Evolutionary conservation across 2,888 invertebrate species (phyloP).

Genomic region (Himalopsyche japonica): DNA sequence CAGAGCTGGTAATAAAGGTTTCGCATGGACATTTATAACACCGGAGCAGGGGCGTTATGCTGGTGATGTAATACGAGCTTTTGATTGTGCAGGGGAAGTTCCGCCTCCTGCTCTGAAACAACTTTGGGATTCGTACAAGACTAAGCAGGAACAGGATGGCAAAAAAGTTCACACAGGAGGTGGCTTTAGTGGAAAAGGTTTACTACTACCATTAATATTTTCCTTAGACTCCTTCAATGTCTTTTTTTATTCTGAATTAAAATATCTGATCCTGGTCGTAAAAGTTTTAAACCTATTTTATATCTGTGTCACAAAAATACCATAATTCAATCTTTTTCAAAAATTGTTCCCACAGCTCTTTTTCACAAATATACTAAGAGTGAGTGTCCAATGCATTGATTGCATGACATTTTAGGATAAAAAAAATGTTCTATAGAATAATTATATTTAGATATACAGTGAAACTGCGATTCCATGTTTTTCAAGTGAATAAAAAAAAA

Average conservation of each 20-base stretch:
- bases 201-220: background rate
- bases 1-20: constrained; percentile 94
- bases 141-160: constrained; percentile 87
- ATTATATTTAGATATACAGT: too few relatives aligned
- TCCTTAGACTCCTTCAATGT: background rate
- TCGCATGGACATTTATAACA: constrained; percentile 95
- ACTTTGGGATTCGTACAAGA: constrained; percentile 88
- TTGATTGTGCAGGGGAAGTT: constrained; percentile 79
- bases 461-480: too few relatives aligned
- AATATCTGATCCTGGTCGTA: background rate
- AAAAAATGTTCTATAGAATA: too few relatives aligned
- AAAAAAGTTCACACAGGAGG: constrained; percentile 91
- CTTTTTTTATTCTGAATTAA: background rate
- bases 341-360: too few relatives aligned
- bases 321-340: too few relatives aligned
- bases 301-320: too few relatives aligned
- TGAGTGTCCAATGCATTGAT: too few relatives aligned
- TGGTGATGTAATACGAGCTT: constrained; percentile 89
- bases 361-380: too few relatives aligned
- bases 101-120: constrained; percentile 78
- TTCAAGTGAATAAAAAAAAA: too few relatives aligned
- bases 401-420: too few relatives aligned
- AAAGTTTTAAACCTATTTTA: too few relatives aligned
- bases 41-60: constrained; percentile 92
- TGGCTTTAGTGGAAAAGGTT: constrained; percentile 91